Evolutionary conservation across 1,140 invertebrate genomes (phyloP).

Genomic region (Drosophila trapezifrons): DNA sequence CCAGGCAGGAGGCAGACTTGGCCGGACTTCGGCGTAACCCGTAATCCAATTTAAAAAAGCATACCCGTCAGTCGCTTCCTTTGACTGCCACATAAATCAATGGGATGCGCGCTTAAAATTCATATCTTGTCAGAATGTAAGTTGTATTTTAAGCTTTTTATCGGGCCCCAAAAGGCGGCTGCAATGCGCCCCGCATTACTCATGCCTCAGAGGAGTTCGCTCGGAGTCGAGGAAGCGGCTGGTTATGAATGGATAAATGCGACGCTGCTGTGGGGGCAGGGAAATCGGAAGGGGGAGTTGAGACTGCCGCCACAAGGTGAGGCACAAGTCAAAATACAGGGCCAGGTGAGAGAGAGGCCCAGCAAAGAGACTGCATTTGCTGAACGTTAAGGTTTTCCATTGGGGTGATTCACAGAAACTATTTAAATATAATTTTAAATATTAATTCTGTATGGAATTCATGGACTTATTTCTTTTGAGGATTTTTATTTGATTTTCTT

Average conservation of each 20-base stretch:
- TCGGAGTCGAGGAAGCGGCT: slow-evolving; percentile 24
- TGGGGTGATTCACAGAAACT: slow-evolving; percentile 25
- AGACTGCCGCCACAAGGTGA: slow-evolving; percentile 23
- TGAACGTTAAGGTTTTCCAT: slow-evolving; percentile 9
- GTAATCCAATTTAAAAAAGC: slow-evolving; percentile 81
- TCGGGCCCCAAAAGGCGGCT: slow-evolving; percentile 68
- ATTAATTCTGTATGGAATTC: background rate
- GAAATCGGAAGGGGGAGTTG: background rate
- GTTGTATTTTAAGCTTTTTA: slow-evolving; percentile 82
- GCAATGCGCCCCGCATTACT: slow-evolving; percentile 72
- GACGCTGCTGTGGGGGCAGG: background rate
- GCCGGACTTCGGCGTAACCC: slow-evolving; percentile 21
- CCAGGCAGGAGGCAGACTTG: slow-evolving; percentile 25
- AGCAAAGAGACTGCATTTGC: background rate
- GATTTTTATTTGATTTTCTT: background rate
- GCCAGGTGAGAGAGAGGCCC: slow-evolving; percentile 22
- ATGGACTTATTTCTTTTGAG: background rate
- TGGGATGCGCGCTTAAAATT: slow-evolving; percentile 73
- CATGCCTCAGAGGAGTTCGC: slow-evolving; percentile 48
- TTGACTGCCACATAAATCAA: slow-evolving; percentile 65
- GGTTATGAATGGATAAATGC: slow-evolving; percentile 52
- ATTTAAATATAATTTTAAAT: background rate
- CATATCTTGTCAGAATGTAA: slow-evolving; percentile 80
- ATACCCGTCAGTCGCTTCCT: slow-evolving; percentile 51
- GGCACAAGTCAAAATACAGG: slow-evolving; percentile 39